phyloP scores from a whole-genome alignment of 2,888 invertebrate genomes.

The Epinotia brunnichana region DNA sequence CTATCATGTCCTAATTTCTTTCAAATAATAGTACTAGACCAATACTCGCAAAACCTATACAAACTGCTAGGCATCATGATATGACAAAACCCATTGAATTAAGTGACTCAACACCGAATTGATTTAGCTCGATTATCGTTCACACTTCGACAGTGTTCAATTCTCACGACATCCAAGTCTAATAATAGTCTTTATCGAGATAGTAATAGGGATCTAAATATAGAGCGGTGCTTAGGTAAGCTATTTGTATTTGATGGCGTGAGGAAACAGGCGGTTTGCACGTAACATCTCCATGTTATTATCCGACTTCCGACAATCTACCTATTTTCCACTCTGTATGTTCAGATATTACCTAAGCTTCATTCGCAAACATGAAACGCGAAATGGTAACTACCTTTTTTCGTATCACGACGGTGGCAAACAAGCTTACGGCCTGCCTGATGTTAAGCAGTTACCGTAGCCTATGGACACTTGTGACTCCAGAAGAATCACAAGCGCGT shows the following conservation, averaged over 20 bases:
- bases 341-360: neutral
- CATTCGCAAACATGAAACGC: neutral
- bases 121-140: slow-evolving; percentile 22
- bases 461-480: too few species aligned
- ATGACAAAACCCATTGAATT: slow-evolving; percentile 11
- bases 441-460: too few species aligned
- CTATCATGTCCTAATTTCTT: neutral
- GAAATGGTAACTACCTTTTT: too few species aligned
- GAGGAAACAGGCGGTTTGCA: slow-evolving; percentile 49
- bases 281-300: slow-evolving; percentile 57
- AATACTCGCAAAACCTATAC: neutral
- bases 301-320: slow-evolving; percentile 47
- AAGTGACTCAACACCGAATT: slow-evolving; percentile 4
- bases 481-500: too few species aligned
- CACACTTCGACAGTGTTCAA: slow-evolving; percentile 13
- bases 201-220: neutral
- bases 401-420: too few species aligned
- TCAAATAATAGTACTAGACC: neutral
- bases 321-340: slow-evolving; percentile 36
- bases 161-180: neutral
- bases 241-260: slow-evolving; percentile 4
- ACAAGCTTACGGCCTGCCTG: too few species aligned
- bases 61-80: neutral
- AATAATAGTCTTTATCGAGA: neutral
- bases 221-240: neutral